A percentile compares a stretch with the other conserved stretches of the same genome.
phyloP scores from a whole-genome alignment of 2,113 vertebrate genomes.

The Sphyrna mokarran region DNA sequence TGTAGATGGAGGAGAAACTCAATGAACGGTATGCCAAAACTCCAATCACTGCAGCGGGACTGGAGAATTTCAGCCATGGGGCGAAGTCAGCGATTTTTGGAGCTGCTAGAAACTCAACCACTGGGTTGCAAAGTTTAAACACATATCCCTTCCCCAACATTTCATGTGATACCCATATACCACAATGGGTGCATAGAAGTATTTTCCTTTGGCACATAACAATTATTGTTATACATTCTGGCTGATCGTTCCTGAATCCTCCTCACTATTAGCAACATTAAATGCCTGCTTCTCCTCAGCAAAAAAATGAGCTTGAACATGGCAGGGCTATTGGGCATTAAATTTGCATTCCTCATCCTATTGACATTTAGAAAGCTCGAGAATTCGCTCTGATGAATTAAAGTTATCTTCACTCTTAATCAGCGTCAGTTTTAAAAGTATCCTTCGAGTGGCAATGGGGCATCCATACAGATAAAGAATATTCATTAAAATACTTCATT shows the following conservation, averaged over 20 bases:
- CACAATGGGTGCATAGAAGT: neutral
- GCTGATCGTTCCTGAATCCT: neutral
- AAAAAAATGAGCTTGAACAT: neutral
- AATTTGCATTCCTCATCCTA: neutral
- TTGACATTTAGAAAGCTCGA: slow-evolving; percentile 8
- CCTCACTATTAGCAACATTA: neutral
- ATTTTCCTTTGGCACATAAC: neutral
- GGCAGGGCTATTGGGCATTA: neutral
- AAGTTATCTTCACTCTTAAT: slow-evolving; percentile 24
- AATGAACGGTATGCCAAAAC: too few species aligned
- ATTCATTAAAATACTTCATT: slow-evolving; percentile 28
- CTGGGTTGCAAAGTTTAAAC: neutral
- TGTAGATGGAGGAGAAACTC: too few species aligned
- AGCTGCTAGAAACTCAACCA: neutral
- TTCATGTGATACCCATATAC: neutral
- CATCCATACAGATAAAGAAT: neutral
- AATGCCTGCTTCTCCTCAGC: neutral
- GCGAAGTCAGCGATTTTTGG: too few species aligned
- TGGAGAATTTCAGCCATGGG: too few species aligned
- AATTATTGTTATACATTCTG: neutral
- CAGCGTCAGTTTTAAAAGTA: neutral
- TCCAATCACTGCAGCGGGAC: too few species aligned
- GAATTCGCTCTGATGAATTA: neutral
- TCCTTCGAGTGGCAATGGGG: neutral
- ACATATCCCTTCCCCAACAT: neutral